phyloP scores from a whole-genome alignment of 2,113 vertebrate species.

The Antechinus stuartii region DNA sequence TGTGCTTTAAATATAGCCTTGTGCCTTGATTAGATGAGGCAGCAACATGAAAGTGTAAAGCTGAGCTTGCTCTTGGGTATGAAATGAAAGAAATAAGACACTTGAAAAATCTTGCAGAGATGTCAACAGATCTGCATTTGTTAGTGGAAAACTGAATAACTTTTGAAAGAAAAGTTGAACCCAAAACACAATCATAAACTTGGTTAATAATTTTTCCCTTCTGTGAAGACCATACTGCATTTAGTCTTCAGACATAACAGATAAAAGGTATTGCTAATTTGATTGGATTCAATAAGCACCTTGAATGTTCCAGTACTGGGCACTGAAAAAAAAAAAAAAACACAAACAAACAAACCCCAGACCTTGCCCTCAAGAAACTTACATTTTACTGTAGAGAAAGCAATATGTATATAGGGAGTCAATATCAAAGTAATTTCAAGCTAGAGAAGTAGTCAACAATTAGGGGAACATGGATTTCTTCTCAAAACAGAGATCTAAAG shows the following conservation, averaged over 20 bases:
- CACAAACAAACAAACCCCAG: not conserved
- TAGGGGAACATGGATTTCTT: not conserved
- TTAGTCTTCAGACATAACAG: not conserved
- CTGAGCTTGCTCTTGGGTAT: conserved; percentile 16
- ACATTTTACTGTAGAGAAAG: not conserved
- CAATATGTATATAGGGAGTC: not conserved
- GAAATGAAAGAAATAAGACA: conserved; percentile 29
- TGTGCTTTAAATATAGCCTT: conserved; percentile 29
- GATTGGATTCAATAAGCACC: not conserved
- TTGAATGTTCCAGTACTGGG: not conserved
- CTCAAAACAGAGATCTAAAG: not conserved
- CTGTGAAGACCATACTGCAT: not conserved
- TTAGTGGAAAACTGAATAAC: conserved; percentile 14
- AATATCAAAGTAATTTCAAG: not conserved
- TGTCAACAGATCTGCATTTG: conserved; percentile 26
- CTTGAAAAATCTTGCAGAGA: conserved; percentile 6
- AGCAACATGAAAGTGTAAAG: conserved; percentile 24
- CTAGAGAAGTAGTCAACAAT: not conserved
- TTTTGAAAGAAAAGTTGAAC: conserved; percentile 17
- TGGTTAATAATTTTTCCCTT: conserved; percentile 11
- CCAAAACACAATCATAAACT: conserved; percentile 19
- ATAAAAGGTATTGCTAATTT: conserved; percentile 8
- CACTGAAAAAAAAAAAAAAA: not conserved
- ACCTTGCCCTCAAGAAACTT: not conserved
- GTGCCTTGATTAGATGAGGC: conserved; percentile 27